A percentile compares a stretch with the other conserved stretches of the same genome.
Evolutionary conservation across 2,113 vertebrate genomes (phyloP).

Genomic region (Cololabis saira): DNA sequence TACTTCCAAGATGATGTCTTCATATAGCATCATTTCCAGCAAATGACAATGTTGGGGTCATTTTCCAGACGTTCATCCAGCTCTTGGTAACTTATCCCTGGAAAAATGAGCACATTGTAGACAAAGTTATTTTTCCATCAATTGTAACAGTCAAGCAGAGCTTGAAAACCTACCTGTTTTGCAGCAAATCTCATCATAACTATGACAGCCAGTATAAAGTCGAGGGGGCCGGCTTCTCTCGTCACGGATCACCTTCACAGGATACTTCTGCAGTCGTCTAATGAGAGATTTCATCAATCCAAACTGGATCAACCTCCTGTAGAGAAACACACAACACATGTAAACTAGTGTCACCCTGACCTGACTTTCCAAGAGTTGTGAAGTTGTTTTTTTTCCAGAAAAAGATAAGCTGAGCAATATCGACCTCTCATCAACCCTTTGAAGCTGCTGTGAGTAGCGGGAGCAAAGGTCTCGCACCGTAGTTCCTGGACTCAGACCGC

Average conservation of each 20-base stretch:
- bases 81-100: slow-evolving; percentile 97
- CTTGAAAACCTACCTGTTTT: slow-evolving; percentile 87
- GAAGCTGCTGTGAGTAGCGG: slow-evolving; percentile 93
- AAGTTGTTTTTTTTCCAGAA: slow-evolving; percentile 28
- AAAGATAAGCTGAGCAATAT: slow-evolving; percentile 21
- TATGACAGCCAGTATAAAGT: slow-evolving; percentile 95
- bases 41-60: slow-evolving; percentile 96
- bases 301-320: slow-evolving; percentile 95
- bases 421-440: slow-evolving; percentile 93
- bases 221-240: slow-evolving; percentile 90
- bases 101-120: slow-evolving; percentile 21
- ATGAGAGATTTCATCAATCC: slow-evolving; percentile 97
- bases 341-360: slow-evolving; percentile 6
- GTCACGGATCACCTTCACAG: slow-evolving; percentile 88
- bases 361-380: not conserved
- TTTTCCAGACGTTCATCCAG: slow-evolving; percentile 96
- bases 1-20: not conserved
- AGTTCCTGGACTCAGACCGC: slow-evolving; percentile 82
- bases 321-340: not conserved
- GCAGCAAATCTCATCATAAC: slow-evolving; percentile 99
- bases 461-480: slow-evolving; percentile 83
- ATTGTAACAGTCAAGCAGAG: not conserved
- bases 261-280: slow-evolving; percentile 95
- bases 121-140: not conserved
- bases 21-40: slow-evolving; percentile 81